Percentiles rank a stretch among this genome's conserved stretches.
phyloP scores from a whole-genome alignment of 1,140 invertebrate genomes.

The Augochlora pura region DNA sequence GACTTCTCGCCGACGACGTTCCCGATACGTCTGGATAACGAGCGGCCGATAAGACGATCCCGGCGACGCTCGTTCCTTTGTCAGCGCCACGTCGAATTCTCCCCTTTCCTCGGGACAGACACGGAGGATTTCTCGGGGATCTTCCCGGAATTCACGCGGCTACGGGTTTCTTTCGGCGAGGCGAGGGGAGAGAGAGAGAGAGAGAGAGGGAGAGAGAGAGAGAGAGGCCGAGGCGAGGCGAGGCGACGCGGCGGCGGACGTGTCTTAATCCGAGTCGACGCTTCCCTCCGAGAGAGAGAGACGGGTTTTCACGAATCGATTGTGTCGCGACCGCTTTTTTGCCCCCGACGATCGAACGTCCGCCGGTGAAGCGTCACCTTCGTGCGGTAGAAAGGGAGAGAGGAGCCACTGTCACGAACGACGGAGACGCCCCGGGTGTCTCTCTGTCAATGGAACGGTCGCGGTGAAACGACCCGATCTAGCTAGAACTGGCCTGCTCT shows the following conservation, averaged over 20 bases:
- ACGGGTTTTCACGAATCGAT: constrained; percentile 31
- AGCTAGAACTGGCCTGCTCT: too few relatives aligned
- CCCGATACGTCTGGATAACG: constrained; percentile 32
- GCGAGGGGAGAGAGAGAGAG: not conserved
- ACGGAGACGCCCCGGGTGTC: not conserved
- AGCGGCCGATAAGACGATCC: constrained; percentile 43
- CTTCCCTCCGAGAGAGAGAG: not conserved
- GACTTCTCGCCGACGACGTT: constrained; percentile 7
- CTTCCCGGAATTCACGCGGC: constrained; percentile 34
- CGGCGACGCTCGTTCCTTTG: constrained; percentile 24
- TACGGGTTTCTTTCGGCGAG: constrained; percentile 28
- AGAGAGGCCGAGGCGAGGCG: not conserved
- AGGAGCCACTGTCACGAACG: not conserved
- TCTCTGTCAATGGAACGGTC: too few relatives aligned
- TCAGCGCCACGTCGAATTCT: constrained; percentile 24
- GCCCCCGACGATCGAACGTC: constrained; percentile 8
- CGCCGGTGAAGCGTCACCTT: not conserved
- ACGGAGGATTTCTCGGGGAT: constrained; percentile 39
- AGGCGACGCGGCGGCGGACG: constrained; percentile 9
- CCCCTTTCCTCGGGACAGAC: not conserved
- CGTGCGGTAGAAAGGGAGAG: not conserved
- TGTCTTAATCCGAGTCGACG: constrained; percentile 37
- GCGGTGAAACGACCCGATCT: too few relatives aligned
- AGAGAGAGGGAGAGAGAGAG: too few relatives aligned
- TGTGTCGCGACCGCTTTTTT: constrained; percentile 9